Evolutionary conservation across 2,113 vertebrate species (phyloP), one percentile per base, ranked within the genome.

Genomic region (Charina bottae): DNA sequence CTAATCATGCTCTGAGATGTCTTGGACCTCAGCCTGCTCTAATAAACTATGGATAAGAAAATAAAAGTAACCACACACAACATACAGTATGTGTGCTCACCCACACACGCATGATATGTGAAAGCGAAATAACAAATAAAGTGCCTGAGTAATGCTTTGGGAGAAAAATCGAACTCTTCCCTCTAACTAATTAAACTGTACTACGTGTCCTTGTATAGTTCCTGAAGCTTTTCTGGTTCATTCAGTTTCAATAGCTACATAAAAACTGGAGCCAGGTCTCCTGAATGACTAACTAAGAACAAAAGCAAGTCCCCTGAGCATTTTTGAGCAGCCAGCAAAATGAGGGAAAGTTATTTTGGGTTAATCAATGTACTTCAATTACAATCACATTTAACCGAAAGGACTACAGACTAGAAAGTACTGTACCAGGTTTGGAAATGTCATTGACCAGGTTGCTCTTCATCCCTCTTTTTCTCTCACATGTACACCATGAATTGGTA

Each of bases 151-250:
- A 96, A 96, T 97, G 96, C 96, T 97, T 90, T 72, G 91, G 93
- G 88, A 92, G 85, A 87, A 92, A 89, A 85, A 90, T 85, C 85
- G 60, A 93, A 93, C 92, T 95, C 92, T 89, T 94, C 93, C 94
- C 93, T 94, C 95, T 96, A 95, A 97, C 96, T 97, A 97, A 98
- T 97, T 97, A 97, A 97, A 97, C 96, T 96, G 96, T 96, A 94
- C 96, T 97, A 90, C 97, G 93, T 96, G 96, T 97, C 97, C 97
- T 97, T 96, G 96, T 94, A 93, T 95, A 92, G 95, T 97, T 97
- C 95, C 96, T 97, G 96, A 94, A 0, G 92, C 93, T 96, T 97
- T 97, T 97, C 97, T 97, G 97, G 97, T 97, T 98, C 97, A 96
- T 93, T 97, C 97, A 93, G 92, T 96, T 97, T 97, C 96, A 97